These are phyloP conservation scores for Oscheius sp. DNA, from an alignment of 2,888 invertebrate genomes.

Conservation along the genomic window DNA sequence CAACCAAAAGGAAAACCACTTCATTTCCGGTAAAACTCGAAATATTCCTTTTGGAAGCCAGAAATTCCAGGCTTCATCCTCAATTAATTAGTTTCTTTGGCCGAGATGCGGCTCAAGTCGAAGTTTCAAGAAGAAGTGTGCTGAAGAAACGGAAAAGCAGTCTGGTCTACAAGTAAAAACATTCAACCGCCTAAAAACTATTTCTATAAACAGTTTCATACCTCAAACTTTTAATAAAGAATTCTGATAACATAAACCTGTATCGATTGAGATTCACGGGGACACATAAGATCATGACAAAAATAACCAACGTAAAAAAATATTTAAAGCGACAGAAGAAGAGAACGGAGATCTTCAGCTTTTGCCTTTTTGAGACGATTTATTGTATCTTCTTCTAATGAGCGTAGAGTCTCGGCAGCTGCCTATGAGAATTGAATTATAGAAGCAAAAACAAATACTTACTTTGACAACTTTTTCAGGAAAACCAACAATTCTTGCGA, in stretches of 20 bases:
- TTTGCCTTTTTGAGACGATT: slow-evolving; percentile 6
- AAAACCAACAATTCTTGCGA: slow-evolving; percentile 66
- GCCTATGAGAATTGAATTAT: not conserved
- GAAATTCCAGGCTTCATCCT: slow-evolving; percentile 56
- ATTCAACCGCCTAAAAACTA: too few relatives aligned
- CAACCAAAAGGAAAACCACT: slow-evolving; percentile 67
- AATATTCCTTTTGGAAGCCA: not conserved
- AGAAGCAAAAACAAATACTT: not conserved
- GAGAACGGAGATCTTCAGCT: slow-evolving; percentile 8
- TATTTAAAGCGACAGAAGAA: slow-evolving; percentile 6
- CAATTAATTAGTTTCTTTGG: slow-evolving; percentile 71
- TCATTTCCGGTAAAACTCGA: slow-evolving; percentile 63
- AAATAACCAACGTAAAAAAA: too few relatives aligned
- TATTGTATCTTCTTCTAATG: not conserved
- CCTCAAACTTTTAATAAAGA: too few relatives aligned
- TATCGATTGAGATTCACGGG: too few relatives aligned
- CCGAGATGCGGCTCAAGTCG: slow-evolving; percentile 65
- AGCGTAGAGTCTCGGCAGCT: not conserved
- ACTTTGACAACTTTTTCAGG: slow-evolving; percentile 48
- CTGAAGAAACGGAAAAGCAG: slow-evolving; percentile 61
- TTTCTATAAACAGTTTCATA: too few relatives aligned
- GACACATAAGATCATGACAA: too few relatives aligned
- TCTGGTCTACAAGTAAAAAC: slow-evolving; percentile 53
- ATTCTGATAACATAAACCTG: too few relatives aligned
- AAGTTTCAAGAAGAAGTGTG: slow-evolving; percentile 63